These are phyloP conservation scores for Hypanus sabinus DNA, from an alignment of 2,113 vertebrate species.

Conservation along the genomic window DNA sequence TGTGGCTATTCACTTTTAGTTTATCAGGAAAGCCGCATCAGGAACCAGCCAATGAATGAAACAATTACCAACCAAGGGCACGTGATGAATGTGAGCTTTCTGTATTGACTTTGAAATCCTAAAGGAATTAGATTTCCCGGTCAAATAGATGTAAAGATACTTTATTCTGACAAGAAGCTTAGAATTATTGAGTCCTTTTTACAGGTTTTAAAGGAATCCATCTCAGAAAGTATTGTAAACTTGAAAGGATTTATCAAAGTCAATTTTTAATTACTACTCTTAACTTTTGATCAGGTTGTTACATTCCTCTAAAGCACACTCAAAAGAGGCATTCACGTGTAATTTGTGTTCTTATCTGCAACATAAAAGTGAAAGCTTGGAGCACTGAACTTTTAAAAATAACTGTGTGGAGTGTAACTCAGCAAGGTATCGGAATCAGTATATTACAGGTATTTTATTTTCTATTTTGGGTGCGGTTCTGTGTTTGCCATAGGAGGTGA, in stretches of 20 bases:
- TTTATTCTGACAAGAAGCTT: background rate
- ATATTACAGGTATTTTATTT: background rate
- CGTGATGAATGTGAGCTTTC: background rate
- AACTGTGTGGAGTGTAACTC: background rate
- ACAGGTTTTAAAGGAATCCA: background rate
- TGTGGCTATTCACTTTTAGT: background rate
- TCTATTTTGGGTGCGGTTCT: background rate
- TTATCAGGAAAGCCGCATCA: background rate
- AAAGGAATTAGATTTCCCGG: background rate
- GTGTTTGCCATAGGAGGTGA: background rate
- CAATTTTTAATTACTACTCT: slow-evolving; percentile 2
- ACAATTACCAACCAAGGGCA: background rate
- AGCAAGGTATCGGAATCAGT: background rate
- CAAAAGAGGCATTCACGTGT: background rate
- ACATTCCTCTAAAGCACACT: background rate
- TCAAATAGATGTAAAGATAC: background rate
- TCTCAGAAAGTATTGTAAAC: background rate
- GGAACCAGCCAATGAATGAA: background rate
- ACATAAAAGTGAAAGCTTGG: background rate
- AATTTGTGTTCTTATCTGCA: background rate
- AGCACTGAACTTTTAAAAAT: background rate
- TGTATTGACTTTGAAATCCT: background rate
- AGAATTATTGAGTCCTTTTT: background rate
- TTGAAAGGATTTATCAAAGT: background rate
- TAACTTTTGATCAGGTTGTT: background rate